A percentile compares a stretch with the other conserved stretches of the same genome.
Evolutionary conservation across 2,113 vertebrate genomes (phyloP).

Genomic region (Sorex araneus): DNA sequence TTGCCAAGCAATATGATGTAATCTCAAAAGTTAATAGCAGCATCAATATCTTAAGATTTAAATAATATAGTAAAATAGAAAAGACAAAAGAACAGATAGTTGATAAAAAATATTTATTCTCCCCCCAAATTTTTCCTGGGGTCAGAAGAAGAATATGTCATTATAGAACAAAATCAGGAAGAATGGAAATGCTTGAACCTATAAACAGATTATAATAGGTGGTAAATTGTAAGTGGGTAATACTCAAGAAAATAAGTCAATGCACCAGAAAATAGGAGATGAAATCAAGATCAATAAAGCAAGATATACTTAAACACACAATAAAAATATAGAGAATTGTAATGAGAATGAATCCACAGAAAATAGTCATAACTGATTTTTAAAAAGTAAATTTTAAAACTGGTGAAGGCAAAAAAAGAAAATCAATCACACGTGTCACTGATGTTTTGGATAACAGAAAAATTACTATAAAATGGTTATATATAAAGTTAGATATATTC

Average conservation of each 20-base stretch:
- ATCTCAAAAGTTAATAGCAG: not conserved
- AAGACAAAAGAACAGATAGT: not conserved
- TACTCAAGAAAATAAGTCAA: not conserved
- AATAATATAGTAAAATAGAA: not conserved
- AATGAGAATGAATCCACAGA: not conserved
- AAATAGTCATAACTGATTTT: not conserved
- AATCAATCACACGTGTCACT: not conserved
- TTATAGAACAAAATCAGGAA: not conserved
- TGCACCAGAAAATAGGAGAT: not conserved
- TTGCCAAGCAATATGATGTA: not conserved
- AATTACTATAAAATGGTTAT: no score
- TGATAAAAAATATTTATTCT: not conserved
- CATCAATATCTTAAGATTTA: not conserved
- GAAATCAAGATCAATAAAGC: not conserved
- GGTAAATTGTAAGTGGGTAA: not conserved
- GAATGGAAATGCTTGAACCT: not conserved
- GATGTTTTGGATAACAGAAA: no score
- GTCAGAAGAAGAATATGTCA: not conserved
- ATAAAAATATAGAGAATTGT: not conserved
- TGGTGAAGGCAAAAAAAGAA: not conserved
- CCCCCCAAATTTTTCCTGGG: not conserved
- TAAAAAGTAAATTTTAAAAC: not conserved
- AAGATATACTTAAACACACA: not conserved
- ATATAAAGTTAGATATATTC: no score
- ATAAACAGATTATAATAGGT: not conserved